Evolutionary conservation across 2,113 vertebrate species (phyloP).

Genomic region (Rhegmatorhina hoffmannsi): DNA sequence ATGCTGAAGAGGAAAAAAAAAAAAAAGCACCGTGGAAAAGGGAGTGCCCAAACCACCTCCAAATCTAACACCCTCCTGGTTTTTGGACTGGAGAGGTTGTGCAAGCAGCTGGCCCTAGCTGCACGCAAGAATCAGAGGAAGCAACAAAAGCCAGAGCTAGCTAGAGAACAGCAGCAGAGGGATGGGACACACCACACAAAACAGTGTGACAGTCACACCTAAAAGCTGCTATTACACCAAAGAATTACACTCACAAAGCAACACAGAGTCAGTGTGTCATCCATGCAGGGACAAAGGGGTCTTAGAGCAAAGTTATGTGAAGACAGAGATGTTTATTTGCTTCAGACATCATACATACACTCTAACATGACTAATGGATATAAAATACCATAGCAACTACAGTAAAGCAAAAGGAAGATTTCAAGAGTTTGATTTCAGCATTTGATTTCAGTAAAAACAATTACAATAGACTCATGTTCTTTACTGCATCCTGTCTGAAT

Average conservation of each 20-base stretch:
- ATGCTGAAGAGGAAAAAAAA: background rate
- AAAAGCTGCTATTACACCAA: background rate
- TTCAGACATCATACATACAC: background rate
- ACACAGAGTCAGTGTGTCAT: accelerated
- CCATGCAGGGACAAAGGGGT: background rate
- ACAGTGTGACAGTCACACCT: background rate
- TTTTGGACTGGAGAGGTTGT: background rate
- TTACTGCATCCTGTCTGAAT: background rate
- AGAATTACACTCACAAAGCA: background rate
- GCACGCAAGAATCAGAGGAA: background rate
- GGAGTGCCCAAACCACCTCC: background rate
- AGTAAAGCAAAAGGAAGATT: background rate
- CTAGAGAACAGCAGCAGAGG: background rate
- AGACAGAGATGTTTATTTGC: background rate
- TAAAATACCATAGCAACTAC: background rate
- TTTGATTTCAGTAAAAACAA: background rate
- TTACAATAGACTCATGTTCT: background rate
- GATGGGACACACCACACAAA: background rate
- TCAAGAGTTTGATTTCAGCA: background rate
- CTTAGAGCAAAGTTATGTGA: background rate
- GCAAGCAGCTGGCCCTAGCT: background rate
- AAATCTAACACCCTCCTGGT: accelerated
- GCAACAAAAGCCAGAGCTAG: background rate
- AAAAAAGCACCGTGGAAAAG: accelerated
- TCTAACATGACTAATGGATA: background rate